These are phyloP conservation scores for Matsumyia berberina DNA, from an alignment of 2,888 invertebrate genomes.

Conservation along the genomic window DNA sequence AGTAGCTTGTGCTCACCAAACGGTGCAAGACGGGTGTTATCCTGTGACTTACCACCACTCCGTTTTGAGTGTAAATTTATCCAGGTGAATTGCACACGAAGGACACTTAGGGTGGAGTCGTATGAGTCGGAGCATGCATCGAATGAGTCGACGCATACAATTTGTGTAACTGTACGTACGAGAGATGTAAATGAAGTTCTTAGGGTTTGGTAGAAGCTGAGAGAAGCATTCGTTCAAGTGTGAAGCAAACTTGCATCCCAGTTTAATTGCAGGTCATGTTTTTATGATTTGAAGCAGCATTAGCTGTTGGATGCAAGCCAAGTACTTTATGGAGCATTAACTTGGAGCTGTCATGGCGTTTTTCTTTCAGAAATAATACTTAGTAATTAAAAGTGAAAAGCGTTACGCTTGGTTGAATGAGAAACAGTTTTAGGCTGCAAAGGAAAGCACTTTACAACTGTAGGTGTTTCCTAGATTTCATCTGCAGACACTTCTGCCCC, in stretches of 20 bases:
- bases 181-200: slow-evolving; percentile 2
- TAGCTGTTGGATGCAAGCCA: slow-evolving; percentile 27
- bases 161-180: slow-evolving; percentile 5
- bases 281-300: slow-evolving; percentile 32
- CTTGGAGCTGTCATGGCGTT: slow-evolving; percentile 5
- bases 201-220: not conserved
- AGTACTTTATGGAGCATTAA: slow-evolving; percentile 3
- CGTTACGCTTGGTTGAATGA: not conserved
- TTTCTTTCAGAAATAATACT: not conserved
- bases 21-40: slow-evolving; percentile 10
- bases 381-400: slow-evolving; percentile 10
- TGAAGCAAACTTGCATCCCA: not conserved
- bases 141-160: slow-evolving; percentile 5
- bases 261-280: slow-evolving; percentile 38
- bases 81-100: slow-evolving; percentile 63
- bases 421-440: no score
- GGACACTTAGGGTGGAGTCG: slow-evolving; percentile 21
- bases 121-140: not conserved
- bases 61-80: slow-evolving; percentile 53
- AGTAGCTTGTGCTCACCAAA: slow-evolving; percentile 20
- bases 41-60: slow-evolving; percentile 21
- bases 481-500: no score
- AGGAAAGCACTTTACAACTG: no score
- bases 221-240: not conserved
- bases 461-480: no score